Percentiles rank a stretch among this genome's conserved stretches.
These are phyloP conservation scores for Scytalopus superciliaris DNA, from an alignment of 2,113 vertebrate genomes.

Conservation along the genomic window DNA sequence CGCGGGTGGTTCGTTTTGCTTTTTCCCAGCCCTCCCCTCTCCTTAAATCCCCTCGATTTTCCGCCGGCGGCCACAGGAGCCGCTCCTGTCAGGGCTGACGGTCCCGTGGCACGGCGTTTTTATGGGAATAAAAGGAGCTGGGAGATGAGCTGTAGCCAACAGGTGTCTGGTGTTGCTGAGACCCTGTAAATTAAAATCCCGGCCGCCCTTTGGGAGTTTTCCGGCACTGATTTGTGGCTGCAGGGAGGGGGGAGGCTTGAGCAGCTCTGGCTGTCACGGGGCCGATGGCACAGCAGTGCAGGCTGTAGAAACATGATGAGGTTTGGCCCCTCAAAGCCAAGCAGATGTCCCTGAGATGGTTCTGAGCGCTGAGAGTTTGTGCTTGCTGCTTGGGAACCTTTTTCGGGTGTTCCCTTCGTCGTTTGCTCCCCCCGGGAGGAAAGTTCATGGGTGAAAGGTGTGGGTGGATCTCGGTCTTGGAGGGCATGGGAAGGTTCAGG, in stretches of 20 bases:
- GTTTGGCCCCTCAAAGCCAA: not conserved
- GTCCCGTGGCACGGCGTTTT: slow-evolving; percentile 20
- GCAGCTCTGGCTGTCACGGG: rapidly evolving
- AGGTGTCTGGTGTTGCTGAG: slow-evolving; percentile 4
- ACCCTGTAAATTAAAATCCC: not conserved
- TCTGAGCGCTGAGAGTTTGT: not conserved
- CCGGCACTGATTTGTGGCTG: not conserved
- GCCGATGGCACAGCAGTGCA: not conserved
- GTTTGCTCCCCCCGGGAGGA: not conserved
- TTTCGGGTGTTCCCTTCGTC: not conserved
- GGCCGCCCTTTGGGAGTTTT: not conserved
- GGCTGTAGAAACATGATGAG: rapidly evolving
- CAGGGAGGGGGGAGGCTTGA: too few species aligned
- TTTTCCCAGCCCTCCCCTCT: slow-evolving; percentile 47
- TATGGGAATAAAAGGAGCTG: not conserved
- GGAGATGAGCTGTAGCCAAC: slow-evolving; percentile 25
- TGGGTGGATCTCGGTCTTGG: too few species aligned
- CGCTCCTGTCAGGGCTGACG: slow-evolving; percentile 38
- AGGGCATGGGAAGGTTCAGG: not conserved
- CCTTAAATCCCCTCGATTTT: slow-evolving; percentile 53
- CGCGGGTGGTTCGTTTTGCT: slow-evolving; percentile 41
- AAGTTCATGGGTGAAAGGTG: not conserved
- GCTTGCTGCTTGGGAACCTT: not conserved
- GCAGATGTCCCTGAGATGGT: not conserved
- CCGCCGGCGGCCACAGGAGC: slow-evolving; percentile 14